A percentile compares a stretch with the other conserved stretches of the same genome.
Evolutionary conservation across 1,140 invertebrate species (phyloP).

Genomic region (Drosophila quadrilineata): DNA sequence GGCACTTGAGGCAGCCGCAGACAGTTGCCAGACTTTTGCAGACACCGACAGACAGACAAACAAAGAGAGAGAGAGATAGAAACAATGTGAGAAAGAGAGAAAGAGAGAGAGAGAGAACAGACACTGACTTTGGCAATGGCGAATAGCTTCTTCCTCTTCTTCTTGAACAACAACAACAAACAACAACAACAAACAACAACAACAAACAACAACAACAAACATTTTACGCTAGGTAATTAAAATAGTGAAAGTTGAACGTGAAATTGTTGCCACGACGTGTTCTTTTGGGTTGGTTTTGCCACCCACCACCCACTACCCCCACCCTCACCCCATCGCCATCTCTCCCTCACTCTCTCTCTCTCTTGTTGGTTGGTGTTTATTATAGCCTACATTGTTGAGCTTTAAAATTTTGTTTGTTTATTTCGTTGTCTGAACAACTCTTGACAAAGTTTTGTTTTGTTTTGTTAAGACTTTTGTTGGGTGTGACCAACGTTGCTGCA

Average conservation of each 20-base stretch:
- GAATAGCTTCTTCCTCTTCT: conserved; percentile 4
- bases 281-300: background rate
- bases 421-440: conserved; percentile 5
- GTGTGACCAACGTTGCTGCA: conserved; percentile 4
- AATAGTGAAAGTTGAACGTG: conserved; percentile 67
- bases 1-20: conserved; percentile 64
- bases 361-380: conserved; percentile 24
- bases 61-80: background rate
- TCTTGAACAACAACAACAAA: conserved; percentile 14
- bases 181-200: no score
- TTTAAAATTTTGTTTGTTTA: conserved; percentile 3
- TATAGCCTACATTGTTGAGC: conserved; percentile 70
- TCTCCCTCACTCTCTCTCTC: no score
- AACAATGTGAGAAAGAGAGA: no score
- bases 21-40: conserved; percentile 73
- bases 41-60: conserved; percentile 32
- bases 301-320: background rate
- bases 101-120: conserved; percentile 32
- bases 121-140: conserved; percentile 29
- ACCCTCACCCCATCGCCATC: background rate
- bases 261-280: conserved; percentile 12
- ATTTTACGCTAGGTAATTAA: conserved; percentile 65
- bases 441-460: conserved; percentile 28
- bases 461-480: background rate
- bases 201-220: no score